A percentile compares a stretch with the other conserved stretches of the same genome.
phyloP scores from a whole-genome alignment of 2,888 invertebrate species.

The Hyalella azteca region DNA sequence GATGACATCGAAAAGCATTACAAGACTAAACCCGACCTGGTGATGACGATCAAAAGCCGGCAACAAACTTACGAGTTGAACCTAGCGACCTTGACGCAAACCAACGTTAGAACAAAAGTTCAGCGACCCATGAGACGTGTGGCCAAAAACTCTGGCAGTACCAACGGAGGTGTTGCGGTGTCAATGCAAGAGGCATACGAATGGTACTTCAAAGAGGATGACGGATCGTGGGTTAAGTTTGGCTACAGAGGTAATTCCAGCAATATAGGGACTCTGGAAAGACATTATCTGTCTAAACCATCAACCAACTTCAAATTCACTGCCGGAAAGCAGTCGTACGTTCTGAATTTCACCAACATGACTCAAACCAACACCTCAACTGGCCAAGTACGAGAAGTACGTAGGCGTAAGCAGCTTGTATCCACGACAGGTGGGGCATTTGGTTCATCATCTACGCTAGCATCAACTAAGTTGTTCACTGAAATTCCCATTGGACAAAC shows the following conservation, averaged over 20 bases:
- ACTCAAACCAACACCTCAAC: slow-evolving; percentile 45
- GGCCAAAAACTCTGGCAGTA: not conserved
- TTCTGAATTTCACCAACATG: slow-evolving; percentile 44
- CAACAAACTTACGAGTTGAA: not conserved
- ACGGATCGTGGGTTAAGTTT: not conserved
- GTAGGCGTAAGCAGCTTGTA: slow-evolving; percentile 32
- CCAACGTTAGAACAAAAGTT: not conserved
- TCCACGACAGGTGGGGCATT: not conserved
- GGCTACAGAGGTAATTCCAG: too few relatives aligned
- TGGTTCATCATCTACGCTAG: not conserved
- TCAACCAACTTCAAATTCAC: not conserved
- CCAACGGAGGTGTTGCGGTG: not conserved
- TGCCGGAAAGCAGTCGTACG: not conserved
- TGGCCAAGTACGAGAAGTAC: slow-evolving; percentile 36
- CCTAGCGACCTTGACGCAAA: not conserved
- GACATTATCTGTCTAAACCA: not conserved
- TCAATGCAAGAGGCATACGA: not conserved
- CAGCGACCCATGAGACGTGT: not conserved
- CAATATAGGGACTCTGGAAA: not conserved
- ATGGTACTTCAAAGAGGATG: slow-evolving; percentile 26
- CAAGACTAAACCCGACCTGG: not conserved
- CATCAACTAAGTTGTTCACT: not conserved
- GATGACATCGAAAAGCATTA: slow-evolving; percentile 11
- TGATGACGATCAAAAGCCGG: not conserved
- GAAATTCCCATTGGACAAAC: not conserved